A percentile compares a stretch with the other conserved stretches of the same genome.
Evolutionary conservation across 1,140 invertebrate species (phyloP).

Genomic region (Maconellicoccus hirsutus): DNA sequence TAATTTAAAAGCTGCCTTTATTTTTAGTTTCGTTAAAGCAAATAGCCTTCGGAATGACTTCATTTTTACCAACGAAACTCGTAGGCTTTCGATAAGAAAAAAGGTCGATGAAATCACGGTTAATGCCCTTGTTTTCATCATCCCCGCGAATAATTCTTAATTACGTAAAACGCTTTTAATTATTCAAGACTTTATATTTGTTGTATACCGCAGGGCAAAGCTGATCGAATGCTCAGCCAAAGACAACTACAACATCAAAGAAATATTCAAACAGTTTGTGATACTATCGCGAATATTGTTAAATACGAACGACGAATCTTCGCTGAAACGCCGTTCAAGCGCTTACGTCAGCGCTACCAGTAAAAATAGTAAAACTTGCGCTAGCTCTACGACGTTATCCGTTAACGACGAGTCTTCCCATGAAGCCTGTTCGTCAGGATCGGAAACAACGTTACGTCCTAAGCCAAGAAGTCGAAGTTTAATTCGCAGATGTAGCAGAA

Average conservation of each 20-base stretch:
- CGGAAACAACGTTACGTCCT: conserved; percentile 36
- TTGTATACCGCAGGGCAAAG: conserved; percentile 45
- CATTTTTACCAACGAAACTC: too few relatives aligned
- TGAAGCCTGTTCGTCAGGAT: conserved; percentile 32
- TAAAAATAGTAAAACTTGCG: conserved; percentile 3
- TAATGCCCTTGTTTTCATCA: too few relatives aligned
- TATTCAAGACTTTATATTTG: not conserved
- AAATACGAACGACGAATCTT: conserved; percentile 39
- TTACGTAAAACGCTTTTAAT: too few relatives aligned
- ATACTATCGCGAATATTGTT: conserved; percentile 53
- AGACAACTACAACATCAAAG: conserved; percentile 61
- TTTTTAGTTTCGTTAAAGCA: too few relatives aligned
- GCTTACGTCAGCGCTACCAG: conserved; percentile 47
- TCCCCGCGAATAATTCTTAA: too few relatives aligned
- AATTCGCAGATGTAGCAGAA: conserved; percentile 62
- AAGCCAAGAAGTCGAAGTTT: conserved; percentile 61
- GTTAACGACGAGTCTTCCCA: conserved; percentile 4
- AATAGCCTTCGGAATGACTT: too few relatives aligned
- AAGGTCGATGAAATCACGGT: too few relatives aligned
- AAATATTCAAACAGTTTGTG: conserved; percentile 59
- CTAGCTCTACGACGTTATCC: conserved; percentile 2
- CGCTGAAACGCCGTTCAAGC: conserved; percentile 57
- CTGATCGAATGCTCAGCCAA: conserved; percentile 72
- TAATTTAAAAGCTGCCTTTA: too few relatives aligned
- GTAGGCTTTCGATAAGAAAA: too few relatives aligned